Conservation (phyloP, 2,888 invertebrate species). For the Sturmia bella region DNA sequence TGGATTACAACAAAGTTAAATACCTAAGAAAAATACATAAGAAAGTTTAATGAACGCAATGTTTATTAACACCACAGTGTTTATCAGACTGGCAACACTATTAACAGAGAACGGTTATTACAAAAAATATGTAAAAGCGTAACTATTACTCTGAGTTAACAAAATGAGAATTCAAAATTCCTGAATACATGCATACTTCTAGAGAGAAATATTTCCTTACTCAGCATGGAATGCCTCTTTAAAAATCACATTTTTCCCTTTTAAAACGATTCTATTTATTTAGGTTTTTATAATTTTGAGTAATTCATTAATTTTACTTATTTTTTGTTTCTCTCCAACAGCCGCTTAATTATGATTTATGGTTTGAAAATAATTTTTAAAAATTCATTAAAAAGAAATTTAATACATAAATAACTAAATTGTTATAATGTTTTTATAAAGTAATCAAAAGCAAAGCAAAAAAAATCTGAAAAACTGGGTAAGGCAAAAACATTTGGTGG, state of each 20-base stretch:
- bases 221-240: neutral
- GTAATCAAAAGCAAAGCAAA: neutral
- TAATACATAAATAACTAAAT: slow-evolving; percentile 17
- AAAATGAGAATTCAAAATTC: too few species aligned
- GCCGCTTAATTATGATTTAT: slow-evolving; percentile 33
- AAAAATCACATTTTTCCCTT: neutral
- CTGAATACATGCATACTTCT: too few species aligned
- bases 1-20: too few species aligned
- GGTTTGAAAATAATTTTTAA: slow-evolving; percentile 1
- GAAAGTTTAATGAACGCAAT: too few species aligned
- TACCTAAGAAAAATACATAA: too few species aligned
- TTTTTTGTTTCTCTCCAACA: neutral
- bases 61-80: too few species aligned
- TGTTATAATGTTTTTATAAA: neutral
- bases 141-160: too few species aligned
- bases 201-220: too few species aligned
- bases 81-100: too few species aligned
- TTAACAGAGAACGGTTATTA: too few species aligned
- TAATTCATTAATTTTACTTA: neutral
- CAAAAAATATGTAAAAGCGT: too few species aligned
- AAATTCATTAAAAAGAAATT: slow-evolving; percentile 4
- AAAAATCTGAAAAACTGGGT: neutral
- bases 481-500: neutral
- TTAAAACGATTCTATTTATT: slow-evolving; percentile 12
- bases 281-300: neutral